phyloP scores from a whole-genome alignment of 1,140 invertebrate species.

The Bathynomus jamesi region DNA sequence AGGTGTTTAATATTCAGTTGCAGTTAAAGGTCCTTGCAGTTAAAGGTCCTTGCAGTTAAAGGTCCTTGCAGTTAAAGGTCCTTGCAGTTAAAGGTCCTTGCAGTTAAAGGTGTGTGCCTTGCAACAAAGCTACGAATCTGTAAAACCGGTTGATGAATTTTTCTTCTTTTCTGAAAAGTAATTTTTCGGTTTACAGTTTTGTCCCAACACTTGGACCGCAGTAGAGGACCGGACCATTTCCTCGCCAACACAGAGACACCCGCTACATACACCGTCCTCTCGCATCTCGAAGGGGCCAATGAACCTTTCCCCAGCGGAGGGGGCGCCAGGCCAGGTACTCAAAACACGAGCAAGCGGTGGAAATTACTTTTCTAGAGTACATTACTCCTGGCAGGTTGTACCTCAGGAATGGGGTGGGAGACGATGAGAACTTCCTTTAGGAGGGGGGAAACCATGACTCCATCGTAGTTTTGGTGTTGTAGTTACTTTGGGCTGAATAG shows the following conservation, averaged over 20 bases:
- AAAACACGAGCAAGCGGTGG: no score
- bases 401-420: no score
- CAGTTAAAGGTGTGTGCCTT: no score
- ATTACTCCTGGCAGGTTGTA: no score
- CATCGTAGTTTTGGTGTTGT: no score
- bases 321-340: not conserved
- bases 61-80: not conserved
- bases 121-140: no score
- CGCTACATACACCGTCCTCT: not conserved
- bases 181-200: not conserved
- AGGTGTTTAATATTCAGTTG: not conserved
- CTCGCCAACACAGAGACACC: not conserved
- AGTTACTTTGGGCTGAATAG: no score
- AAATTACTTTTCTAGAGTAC: no score
- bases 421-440: no score
- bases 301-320: not conserved
- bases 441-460: no score
- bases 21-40: not conserved
- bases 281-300: not conserved
- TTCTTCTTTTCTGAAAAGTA: not conserved
- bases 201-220: not conserved
- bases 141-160: not conserved
- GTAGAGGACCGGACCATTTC: not conserved
- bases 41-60: not conserved
- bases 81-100: not conserved